These are phyloP conservation scores for Amphipyra tragopoginis DNA, from an alignment of 2,888 invertebrate genomes.

Conservation along the genomic window DNA sequence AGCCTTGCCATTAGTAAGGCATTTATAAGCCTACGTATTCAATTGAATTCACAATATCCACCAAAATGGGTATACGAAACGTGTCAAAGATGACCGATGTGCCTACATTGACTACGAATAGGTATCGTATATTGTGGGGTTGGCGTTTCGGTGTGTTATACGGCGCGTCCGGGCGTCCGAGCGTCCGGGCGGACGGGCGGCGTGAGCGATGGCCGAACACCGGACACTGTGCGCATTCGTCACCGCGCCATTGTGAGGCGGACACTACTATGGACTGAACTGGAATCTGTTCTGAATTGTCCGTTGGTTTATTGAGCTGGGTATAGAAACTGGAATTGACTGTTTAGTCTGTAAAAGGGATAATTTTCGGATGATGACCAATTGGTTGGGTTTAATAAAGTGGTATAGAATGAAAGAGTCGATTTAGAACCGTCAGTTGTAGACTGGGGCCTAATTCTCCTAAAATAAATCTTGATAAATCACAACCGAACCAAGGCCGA, in stretches of 20 bases:
- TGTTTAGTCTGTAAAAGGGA: too few species aligned
- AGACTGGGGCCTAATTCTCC: too few species aligned
- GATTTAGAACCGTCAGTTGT: too few species aligned
- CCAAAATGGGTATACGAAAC: constrained; percentile 31
- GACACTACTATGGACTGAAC: constrained; percentile 47
- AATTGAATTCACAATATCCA: constrained; percentile 17
- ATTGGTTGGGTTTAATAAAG: too few species aligned
- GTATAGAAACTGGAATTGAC: neutral
- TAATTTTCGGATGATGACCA: too few species aligned
- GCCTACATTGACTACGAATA: constrained; percentile 36
- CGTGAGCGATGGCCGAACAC: constrained; percentile 70
- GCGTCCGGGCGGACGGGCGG: constrained; percentile 54
- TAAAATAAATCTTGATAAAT: too few species aligned
- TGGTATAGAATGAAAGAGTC: too few species aligned
- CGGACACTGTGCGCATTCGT: constrained; percentile 74
- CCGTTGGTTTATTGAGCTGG: neutral
- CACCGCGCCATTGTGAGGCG: constrained; percentile 59
- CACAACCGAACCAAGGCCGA: too few species aligned
- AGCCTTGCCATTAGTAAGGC: constrained; percentile 2
- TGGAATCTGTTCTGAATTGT: constrained; percentile 36
- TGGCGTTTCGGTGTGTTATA: constrained; percentile 62
- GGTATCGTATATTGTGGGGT: constrained; percentile 45
- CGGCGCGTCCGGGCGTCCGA: constrained; percentile 60
- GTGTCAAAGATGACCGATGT: constrained; percentile 56
- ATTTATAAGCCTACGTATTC: neutral